phyloP scores from a whole-genome alignment of 1,140 invertebrate species.

The honey bee (Apis mellifera) region Amel_HAv3.1 CM009943.2:9859001-9859500 shows the following conservation, averaged over 20 bases:
- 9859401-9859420: background rate
- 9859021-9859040: slow-evolving; percentile 47
- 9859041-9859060: background rate
- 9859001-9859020: slow-evolving; percentile 51
- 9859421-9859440: background rate
- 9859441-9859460: background rate
- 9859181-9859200: background rate
- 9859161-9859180: background rate
- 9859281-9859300: too few relatives aligned
- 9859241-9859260: background rate
- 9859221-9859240: background rate
- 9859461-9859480: too few relatives aligned
- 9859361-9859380: background rate
- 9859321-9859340: background rate
- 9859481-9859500: too few relatives aligned
- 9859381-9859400: background rate
- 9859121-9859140: background rate
- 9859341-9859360: background rate
- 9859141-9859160: background rate
- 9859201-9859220: background rate
- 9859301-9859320: too few relatives aligned
- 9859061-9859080: background rate
- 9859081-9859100: background rate
- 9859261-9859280: too few relatives aligned
- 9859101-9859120: background rate